A percentile compares a stretch with the other conserved stretches of the same genome.
Conservation (phyloP, 1,140 invertebrate genomes). For the Drosophila pachea region DNA sequence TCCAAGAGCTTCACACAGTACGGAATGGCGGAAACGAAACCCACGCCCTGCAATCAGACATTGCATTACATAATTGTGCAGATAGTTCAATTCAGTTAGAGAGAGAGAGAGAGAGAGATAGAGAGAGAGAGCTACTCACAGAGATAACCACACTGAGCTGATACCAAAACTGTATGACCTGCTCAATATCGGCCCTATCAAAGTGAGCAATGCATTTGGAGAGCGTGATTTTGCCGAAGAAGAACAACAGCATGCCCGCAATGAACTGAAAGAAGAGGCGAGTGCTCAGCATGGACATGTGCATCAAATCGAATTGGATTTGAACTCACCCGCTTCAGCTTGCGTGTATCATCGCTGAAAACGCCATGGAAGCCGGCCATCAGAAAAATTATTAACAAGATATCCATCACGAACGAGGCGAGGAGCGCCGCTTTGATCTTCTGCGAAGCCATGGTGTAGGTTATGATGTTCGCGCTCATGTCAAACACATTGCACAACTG, state of each 20-base stretch:
- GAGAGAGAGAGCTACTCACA: constrained; percentile 5
- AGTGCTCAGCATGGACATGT: not conserved
- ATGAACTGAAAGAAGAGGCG: constrained; percentile 30
- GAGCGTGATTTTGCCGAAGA: constrained; percentile 25
- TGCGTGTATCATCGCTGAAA: not conserved
- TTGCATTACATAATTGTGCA: too few relatives aligned
- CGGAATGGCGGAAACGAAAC: not conserved
- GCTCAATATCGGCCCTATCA: not conserved
- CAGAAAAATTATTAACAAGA: constrained; percentile 8
- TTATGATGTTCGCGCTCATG: not conserved
- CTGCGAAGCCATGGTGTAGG: not conserved
- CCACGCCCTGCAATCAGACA: not conserved
- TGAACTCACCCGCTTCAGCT: constrained; percentile 12
- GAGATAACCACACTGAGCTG: constrained; percentile 4
- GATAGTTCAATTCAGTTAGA: not conserved
- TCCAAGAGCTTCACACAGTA: constrained; percentile 8
- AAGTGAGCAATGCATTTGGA: constrained; percentile 5
- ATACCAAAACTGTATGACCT: constrained; percentile 12
- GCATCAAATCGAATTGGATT: not conserved
- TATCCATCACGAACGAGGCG: constrained; percentile 13
- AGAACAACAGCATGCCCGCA: constrained; percentile 7
- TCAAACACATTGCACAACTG: constrained; percentile 14
- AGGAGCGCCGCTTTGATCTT: constrained; percentile 1
- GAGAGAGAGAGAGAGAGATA: not conserved
- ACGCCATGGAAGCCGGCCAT: constrained; percentile 12